Conservation (phyloP, 2,797 vertebrate genomes). For the Peromyscus melanophrys region DNA sequence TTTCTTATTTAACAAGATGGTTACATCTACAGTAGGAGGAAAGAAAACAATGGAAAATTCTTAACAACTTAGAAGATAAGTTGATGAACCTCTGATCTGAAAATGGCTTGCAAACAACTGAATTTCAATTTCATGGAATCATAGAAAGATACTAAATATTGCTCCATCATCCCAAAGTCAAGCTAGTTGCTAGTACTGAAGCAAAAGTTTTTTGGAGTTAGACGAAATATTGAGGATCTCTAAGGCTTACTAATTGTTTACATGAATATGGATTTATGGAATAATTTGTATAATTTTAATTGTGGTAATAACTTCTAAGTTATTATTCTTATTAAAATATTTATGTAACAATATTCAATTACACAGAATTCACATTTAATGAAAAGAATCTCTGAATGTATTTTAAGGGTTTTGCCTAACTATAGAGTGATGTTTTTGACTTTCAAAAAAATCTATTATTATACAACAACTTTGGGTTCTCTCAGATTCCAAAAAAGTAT, state of each 20-base stretch:
- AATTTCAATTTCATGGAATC: conserved; percentile 4
- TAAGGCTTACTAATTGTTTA: conserved; percentile 19
- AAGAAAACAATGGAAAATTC: conserved; percentile 23
- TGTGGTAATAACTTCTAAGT: conserved; percentile 2
- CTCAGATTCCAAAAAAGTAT: conserved; percentile 31
- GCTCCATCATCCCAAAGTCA: background rate
- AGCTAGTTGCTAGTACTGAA: background rate
- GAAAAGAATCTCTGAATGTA: background rate
- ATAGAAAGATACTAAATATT: background rate
- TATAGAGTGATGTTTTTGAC: background rate
- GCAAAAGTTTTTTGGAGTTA: background rate
- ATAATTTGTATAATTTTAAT: background rate
- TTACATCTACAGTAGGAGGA: background rate
- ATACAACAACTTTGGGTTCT: background rate
- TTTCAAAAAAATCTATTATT: conserved; percentile 55
- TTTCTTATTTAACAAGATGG: no score
- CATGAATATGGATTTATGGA: background rate
- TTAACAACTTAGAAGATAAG: background rate
- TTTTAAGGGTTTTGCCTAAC: background rate
- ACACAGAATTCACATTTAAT: background rate
- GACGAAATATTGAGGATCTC: background rate
- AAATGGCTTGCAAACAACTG: background rate
- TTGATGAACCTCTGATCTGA: background rate
- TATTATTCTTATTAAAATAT: conserved; percentile 46
- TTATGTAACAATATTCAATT: background rate